Conservation (phyloP, 2,113 vertebrate species). For the Excalfactoria chinensis region DNA sequence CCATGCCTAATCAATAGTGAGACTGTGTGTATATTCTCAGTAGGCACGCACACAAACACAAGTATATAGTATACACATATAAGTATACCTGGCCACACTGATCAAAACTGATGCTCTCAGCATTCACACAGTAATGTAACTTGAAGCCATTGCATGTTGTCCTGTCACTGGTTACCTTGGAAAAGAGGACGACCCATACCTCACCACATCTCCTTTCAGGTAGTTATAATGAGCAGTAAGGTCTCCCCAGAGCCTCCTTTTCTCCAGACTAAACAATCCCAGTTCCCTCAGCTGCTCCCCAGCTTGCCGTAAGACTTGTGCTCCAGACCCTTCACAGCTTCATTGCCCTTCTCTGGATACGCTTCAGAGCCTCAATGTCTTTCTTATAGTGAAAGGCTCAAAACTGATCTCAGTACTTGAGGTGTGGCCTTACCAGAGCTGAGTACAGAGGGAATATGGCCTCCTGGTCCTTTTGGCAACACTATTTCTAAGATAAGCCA, state of each 20-base stretch:
- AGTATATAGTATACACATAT: not conserved
- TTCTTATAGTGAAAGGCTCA: no score
- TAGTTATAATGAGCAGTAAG: not conserved
- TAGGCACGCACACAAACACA: not conserved
- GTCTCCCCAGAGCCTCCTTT: not conserved
- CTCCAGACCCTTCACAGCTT: not conserved
- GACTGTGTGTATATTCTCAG: not conserved
- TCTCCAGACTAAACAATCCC: not conserved
- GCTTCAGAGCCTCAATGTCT: no score
- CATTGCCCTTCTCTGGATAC: not conserved
- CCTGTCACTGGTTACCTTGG: not conserved
- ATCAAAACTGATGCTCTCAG: not conserved
- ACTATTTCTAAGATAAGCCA: not conserved
- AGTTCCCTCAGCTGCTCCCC: not conserved
- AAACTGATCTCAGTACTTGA: no score
- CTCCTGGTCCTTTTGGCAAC: not conserved
- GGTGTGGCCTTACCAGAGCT: no score
- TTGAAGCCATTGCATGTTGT: not conserved
- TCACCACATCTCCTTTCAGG: not conserved
- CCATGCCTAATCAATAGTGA: rapidly evolving
- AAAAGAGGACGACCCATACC: not conserved
- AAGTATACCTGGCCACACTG: not conserved
- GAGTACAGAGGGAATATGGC: not conserved
- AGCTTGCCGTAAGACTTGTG: not conserved
- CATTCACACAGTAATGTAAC: not conserved